These are phyloP conservation scores for Oscheius sp. DNA, from an alignment of 2,888 invertebrate species.

Conservation along the genomic window DNA sequence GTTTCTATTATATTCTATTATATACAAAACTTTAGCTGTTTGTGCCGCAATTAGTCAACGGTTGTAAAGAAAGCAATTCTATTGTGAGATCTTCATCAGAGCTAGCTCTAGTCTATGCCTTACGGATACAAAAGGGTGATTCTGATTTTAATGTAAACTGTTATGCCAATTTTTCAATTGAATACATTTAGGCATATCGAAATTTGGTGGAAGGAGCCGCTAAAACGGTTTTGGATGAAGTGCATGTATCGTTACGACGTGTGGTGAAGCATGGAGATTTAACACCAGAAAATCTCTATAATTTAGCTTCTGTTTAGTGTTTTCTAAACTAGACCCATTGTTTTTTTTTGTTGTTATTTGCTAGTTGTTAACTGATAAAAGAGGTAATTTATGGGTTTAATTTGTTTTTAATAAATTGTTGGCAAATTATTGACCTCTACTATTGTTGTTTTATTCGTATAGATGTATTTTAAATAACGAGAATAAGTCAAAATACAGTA, in stretches of 20 bases:
- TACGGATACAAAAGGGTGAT: conserved; percentile 80
- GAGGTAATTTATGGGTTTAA: too few relatives aligned
- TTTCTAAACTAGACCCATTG: conserved; percentile 14
- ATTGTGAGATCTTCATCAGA: conserved; percentile 93
- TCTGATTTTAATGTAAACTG: conserved; percentile 50
- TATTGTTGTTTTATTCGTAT: background rate
- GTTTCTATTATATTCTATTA: conserved; percentile 8
- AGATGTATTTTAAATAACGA: too few relatives aligned
- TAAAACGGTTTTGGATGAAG: conserved; percentile 44
- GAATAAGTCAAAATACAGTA: too few relatives aligned
- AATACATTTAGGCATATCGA: conserved; percentile 10
- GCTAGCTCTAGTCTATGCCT: conserved; percentile 85
- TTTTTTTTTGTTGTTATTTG: conserved; percentile 16
- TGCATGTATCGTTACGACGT: conserved; percentile 38
- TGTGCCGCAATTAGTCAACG: conserved; percentile 92
- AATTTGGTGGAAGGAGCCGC: conserved; percentile 39
- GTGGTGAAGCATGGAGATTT: conserved; percentile 48
- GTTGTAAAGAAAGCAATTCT: conserved; percentile 96
- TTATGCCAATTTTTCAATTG: background rate
- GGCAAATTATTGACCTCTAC: background rate
- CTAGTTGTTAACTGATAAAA: too few relatives aligned
- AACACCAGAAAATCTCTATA: conserved; percentile 45
- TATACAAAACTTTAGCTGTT: conserved; percentile 74
- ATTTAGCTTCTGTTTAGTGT: conserved; percentile 32
- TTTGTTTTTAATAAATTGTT: conserved; percentile 18